A percentile compares a stretch with the other conserved stretches of the same genome.
Evolutionary conservation across 2,888 invertebrate genomes (phyloP).

Genomic region (Synanthedon vespiformis): DNA sequence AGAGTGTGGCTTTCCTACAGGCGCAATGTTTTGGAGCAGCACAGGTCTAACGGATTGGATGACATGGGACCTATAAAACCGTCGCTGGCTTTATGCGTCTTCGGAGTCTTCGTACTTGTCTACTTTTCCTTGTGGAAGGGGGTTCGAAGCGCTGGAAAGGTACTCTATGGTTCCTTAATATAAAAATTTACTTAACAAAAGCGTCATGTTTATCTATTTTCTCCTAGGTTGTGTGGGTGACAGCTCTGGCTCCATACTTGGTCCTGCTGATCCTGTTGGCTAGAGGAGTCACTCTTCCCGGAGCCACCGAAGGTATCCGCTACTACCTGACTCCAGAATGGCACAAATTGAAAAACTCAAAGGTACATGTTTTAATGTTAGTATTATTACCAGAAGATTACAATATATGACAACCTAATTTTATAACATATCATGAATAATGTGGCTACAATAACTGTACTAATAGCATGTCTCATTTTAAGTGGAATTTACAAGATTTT

Average conservation of each 20-base stretch:
- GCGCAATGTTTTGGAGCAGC: conserved; percentile 87
- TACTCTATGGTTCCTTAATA: conserved; percentile 23
- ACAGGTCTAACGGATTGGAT: conserved; percentile 84
- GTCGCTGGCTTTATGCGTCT: conserved; percentile 88
- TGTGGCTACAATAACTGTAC: too few species aligned
- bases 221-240: conserved; percentile 91
- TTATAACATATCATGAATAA: too few species aligned
- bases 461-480: too few species aligned
- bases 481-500: too few species aligned
- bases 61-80: conserved; percentile 91
- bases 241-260: conserved; percentile 92
- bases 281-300: conserved; percentile 87
- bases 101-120: conserved; percentile 91
- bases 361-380: conserved; percentile 48
- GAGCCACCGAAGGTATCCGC: conserved; percentile 85
- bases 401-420: too few species aligned
- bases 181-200: too few species aligned
- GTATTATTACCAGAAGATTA: too few species aligned
- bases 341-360: conserved; percentile 83
- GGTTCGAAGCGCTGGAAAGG: conserved; percentile 92
- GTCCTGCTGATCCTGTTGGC: conserved; percentile 87
- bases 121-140: conserved; percentile 98
- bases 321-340: conserved; percentile 92
- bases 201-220: conserved; percentile 2
- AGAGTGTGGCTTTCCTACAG: conserved; percentile 48